Percentiles rank a stretch among this genome's conserved stretches.
phyloP scores from a whole-genome alignment of 1,140 invertebrate genomes.

The Asobara japonica region DNA sequence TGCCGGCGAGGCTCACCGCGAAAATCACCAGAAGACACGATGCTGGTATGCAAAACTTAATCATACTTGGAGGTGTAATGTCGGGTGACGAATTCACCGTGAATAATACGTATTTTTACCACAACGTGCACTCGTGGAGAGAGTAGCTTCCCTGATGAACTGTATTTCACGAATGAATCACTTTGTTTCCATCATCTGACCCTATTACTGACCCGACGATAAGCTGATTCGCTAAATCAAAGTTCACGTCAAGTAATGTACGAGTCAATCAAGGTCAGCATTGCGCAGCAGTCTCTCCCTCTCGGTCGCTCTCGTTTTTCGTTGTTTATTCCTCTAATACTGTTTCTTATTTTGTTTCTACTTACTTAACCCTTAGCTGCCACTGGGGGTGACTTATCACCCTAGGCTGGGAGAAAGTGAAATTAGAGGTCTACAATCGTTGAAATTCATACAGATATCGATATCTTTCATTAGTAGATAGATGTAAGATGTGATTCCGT shows the following conservation, averaged over 20 bases:
- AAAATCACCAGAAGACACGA: neutral
- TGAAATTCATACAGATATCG: too few species aligned
- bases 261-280: neutral
- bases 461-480: too few species aligned
- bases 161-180: slow-evolving; percentile 30
- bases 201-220: neutral
- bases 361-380: too few species aligned
- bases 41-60: neutral
- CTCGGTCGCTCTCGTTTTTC: too few species aligned
- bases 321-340: too few species aligned
- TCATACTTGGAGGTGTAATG: too few species aligned
- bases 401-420: too few species aligned
- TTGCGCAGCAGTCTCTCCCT: neutral
- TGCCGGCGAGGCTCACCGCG: neutral
- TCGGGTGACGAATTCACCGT: neutral
- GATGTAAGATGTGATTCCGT: too few species aligned
- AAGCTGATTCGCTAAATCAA: neutral
- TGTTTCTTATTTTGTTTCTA: too few species aligned
- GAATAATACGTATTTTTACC: neutral
- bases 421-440: too few species aligned
- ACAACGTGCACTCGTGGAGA: neutral
- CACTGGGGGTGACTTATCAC: too few species aligned
- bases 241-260: neutral
- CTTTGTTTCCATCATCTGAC: neutral
- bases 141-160: slow-evolving; percentile 60